Conservation (phyloP, 2,113 vertebrate species). For the Cyanoliseus patagonus region DNA sequence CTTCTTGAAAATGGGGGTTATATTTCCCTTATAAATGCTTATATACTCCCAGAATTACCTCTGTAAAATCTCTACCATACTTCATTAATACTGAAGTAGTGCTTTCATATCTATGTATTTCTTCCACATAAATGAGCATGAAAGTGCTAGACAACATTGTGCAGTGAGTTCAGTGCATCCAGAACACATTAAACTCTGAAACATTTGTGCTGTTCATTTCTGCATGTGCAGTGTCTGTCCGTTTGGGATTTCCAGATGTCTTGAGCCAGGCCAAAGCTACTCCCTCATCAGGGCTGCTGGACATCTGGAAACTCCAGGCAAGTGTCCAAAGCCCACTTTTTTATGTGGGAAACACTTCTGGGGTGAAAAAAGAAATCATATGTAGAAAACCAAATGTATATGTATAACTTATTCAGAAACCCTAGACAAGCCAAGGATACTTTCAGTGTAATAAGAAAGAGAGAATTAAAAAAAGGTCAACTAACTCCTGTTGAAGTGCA, state of each 20-base stretch:
- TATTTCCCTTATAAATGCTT: neutral
- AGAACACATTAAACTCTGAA: neutral
- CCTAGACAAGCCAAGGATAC: neutral
- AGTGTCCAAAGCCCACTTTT: neutral
- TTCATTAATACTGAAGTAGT: neutral
- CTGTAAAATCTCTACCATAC: neutral
- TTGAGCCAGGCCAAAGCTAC: neutral
- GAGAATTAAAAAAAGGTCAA: neutral
- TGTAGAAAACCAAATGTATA: neutral
- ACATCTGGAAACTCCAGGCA: neutral
- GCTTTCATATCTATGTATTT: neutral
- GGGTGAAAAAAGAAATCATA: neutral
- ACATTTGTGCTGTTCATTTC: neutral
- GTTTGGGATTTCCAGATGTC: neutral
- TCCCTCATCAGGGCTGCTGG: neutral
- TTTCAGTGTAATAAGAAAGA: neutral
- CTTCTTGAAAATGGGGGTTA: too few species aligned
- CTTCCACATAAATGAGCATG: neutral
- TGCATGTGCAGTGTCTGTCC: neutral
- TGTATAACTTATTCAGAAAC: neutral
- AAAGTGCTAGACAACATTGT: neutral
- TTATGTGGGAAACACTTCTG: neutral
- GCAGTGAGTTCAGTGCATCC: neutral
- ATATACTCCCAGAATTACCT: neutral
- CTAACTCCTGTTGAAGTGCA: neutral